Percentiles rank a stretch among this genome's conserved stretches.
Evolutionary conservation across 2,113 vertebrate species (phyloP).

Genomic region (Rhizomys pruinosus): DNA sequence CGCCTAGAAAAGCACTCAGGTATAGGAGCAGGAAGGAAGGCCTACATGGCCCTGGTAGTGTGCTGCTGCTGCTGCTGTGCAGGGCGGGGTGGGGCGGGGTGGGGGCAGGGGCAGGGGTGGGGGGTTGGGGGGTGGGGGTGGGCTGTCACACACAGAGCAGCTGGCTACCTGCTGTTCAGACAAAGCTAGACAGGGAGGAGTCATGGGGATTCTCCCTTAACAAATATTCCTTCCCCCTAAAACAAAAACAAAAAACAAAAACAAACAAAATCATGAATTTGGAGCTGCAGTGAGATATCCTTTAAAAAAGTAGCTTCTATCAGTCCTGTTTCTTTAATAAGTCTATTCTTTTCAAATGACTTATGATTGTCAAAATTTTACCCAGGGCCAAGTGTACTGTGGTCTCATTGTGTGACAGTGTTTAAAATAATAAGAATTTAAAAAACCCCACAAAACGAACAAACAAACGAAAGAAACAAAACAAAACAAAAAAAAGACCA

Average conservation of each 20-base stretch:
- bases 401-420: constrained; percentile 78
- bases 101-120: too few relatives aligned
- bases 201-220: background rate
- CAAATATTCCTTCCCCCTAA: background rate
- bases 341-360: constrained; percentile 85
- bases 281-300: constrained; percentile 76
- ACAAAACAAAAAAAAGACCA: constrained; percentile 61
- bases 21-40: constrained; percentile 74
- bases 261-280: background rate
- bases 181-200: constrained; percentile 63
- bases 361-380: constrained; percentile 90
- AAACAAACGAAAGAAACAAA: too few relatives aligned
- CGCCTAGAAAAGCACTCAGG: constrained; percentile 81
- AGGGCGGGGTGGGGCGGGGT: too few relatives aligned
- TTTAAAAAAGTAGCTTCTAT: constrained; percentile 82
- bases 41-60: constrained; percentile 77
- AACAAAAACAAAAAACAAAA: background rate
- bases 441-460: background rate
- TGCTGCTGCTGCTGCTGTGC: too few relatives aligned
- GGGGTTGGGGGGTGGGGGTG: constrained; percentile 52
- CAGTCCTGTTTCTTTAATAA: constrained; percentile 84
- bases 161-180: constrained; percentile 70
- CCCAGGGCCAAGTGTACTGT: constrained; percentile 82
- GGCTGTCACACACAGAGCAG: constrained; percentile 69
- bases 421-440: constrained; percentile 31